These are phyloP conservation scores for Steinernema carpocapsae DNA, from an alignment of 2,888 invertebrate species.

Conservation along the genomic window DNA sequence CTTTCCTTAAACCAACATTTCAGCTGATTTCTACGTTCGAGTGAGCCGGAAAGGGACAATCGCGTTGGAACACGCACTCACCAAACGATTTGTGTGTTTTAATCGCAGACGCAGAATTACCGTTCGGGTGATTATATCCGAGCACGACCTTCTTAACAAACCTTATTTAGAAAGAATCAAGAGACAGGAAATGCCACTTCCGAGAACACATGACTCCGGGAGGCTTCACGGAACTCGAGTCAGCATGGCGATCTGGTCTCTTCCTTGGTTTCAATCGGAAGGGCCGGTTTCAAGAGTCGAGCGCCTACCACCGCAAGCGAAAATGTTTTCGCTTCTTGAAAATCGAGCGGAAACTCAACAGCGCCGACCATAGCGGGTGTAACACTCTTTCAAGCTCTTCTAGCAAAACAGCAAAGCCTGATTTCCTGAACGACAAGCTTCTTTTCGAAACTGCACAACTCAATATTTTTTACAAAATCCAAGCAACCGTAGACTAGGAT, in stretches of 20 bases:
- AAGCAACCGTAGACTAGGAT: constrained; percentile 3
- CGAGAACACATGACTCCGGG: constrained; percentile 42
- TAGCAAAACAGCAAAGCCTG: not conserved
- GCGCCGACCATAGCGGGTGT: not conserved
- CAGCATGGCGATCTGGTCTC: constrained; percentile 44
- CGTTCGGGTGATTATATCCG: constrained; percentile 36
- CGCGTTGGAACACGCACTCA: constrained; percentile 41
- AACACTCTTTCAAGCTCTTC: not conserved
- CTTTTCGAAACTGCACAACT: not conserved
- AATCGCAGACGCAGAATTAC: constrained; percentile 44
- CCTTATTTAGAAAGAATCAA: constrained; percentile 38
- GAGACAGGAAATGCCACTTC: constrained; percentile 46
- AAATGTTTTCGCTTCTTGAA: constrained; percentile 49
- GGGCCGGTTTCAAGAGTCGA: constrained; percentile 47
- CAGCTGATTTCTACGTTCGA: constrained; percentile 28
- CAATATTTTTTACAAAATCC: constrained; percentile 14
- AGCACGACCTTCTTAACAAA: not conserved
- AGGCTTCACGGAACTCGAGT: constrained; percentile 51
- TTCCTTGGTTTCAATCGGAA: constrained; percentile 49
- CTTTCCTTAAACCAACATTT: not conserved
- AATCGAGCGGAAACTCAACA: constrained; percentile 32
- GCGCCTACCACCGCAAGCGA: constrained; percentile 39
- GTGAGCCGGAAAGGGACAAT: constrained; percentile 39
- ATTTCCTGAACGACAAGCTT: not conserved
- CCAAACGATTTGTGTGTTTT: constrained; percentile 45